Percentiles rank a stretch among this genome's conserved stretches.
These are phyloP conservation scores for Mesocentrotus franciscanus DNA, from an alignment of 53 echinoderm and acorn worm genomes.

Conservation along the genomic window DNA sequence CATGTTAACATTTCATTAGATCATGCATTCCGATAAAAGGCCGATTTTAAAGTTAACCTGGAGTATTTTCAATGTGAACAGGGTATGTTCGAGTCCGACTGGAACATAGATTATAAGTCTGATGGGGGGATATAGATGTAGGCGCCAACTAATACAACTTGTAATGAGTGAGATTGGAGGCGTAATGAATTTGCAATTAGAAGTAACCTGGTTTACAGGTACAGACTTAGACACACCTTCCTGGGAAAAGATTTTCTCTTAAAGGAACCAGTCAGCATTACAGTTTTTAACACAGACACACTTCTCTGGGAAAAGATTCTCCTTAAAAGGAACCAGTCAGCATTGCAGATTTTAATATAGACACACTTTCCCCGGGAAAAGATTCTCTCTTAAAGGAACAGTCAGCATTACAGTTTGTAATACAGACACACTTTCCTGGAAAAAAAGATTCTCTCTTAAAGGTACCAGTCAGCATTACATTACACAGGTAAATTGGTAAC, in stretches of 20 bases:
- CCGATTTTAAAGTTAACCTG: no score
- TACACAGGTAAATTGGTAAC: no score
- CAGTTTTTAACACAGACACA: background rate
- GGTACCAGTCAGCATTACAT: no score
- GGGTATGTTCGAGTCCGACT: background rate
- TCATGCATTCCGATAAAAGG: no score
- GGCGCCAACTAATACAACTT: background rate
- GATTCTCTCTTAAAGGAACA: background rate
- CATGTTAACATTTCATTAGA: no score
- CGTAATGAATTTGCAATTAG: conserved; percentile 23
- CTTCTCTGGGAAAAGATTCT: background rate
- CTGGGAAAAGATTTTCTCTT: background rate
- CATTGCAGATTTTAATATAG: background rate
- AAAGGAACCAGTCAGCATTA: background rate
- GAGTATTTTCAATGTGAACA: no score
- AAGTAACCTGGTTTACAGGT: background rate
- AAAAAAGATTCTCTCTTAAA: no score
- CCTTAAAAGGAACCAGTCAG: background rate
- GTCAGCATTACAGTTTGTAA: background rate
- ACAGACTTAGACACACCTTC: background rate
- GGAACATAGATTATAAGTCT: background rate
- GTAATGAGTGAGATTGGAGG: background rate
- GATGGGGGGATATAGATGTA: background rate
- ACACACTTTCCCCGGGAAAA: background rate
- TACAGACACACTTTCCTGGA: no score